Percentiles rank a stretch among this genome's conserved stretches.
Evolutionary conservation across 23 tunicate species (phyloP).

Genomic region (Corella eumyota): DNA sequence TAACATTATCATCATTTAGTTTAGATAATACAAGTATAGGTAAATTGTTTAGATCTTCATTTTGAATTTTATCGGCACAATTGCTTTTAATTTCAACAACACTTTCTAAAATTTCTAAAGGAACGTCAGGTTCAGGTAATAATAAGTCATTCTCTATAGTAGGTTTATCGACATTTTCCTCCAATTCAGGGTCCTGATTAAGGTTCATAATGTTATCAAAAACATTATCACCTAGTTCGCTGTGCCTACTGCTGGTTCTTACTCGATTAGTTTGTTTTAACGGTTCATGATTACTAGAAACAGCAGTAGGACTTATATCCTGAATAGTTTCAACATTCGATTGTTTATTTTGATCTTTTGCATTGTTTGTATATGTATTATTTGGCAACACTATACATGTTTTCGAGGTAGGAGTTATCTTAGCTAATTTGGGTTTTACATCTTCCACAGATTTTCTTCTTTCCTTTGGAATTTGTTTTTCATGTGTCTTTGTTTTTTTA

Average conservation of each 20-base stretch:
- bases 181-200: background rate
- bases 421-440: too few relatives aligned
- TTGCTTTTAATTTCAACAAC: too few relatives aligned
- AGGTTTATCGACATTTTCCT: background rate
- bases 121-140: background rate
- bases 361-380: background rate
- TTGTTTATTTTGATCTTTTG: background rate
- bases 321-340: background rate
- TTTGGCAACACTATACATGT: background rate
- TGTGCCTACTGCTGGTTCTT: constrained; percentile 38
- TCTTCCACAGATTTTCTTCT: too few relatives aligned
- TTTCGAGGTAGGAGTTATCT: too few relatives aligned
- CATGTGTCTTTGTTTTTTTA: too few relatives aligned
- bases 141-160: background rate
- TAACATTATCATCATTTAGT: too few relatives aligned
- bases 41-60: too few relatives aligned
- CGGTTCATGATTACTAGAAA: background rate
- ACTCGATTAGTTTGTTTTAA: background rate
- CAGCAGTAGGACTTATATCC: background rate
- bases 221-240: constrained; percentile 59
- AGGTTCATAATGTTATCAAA: constrained; percentile 61
- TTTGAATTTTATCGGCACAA: too few relatives aligned
- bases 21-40: too few relatives aligned
- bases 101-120: too few relatives aligned
- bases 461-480: too few relatives aligned